Evolutionary conservation across 2,113 vertebrate genomes (phyloP), one percentile per base, ranked within the genome.

Genomic region (Struthio camelus): DNA sequence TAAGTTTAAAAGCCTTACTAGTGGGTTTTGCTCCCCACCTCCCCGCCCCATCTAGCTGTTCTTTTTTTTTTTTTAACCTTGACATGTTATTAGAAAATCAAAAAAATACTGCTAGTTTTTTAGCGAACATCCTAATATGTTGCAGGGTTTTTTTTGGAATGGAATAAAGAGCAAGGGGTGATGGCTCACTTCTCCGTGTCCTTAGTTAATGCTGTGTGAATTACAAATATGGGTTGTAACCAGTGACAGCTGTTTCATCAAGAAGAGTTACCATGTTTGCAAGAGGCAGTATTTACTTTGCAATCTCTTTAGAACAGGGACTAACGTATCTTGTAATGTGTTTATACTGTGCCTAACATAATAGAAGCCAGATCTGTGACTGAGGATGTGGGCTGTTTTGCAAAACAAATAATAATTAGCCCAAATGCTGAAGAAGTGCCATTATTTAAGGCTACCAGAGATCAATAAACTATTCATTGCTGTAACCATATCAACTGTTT

Each of bases 51-150:
- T 67, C 93, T 96, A 97, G 97, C 98, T 98, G 97, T 95, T 96
- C 97, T 97, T 97, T 96, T 66, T 80, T 96, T 96, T 97, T 97
- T 97, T 96, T 66, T 80, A 96, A 97, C 98, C 97, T 98, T 98
- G 97, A 98, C 93, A 91, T 97, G 96, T 72, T 97, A 94, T 97
- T 51, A 72, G 78, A 90, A 95, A 93, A 91, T 89, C n/a, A 67
- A 84, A 97, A 96, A 16, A 58, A 59, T 94, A 27, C 81, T 46
- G 7, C 2, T 28, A 22, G 25, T 25, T 75, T 48, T 19, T 50
- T 81, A 27, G 23, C 42, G 66, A 71, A 65, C 8, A 19, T 58
- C 10, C 11, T 80, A 62, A 51, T n/a, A 8, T 44, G 6, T 30
- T 66, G 16, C 23, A 70, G 58, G 25, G 9, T 3, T 44, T 18